Evolutionary conservation across 1,140 invertebrate genomes (phyloP).

Genomic region (Drosophila bocki): DNA sequence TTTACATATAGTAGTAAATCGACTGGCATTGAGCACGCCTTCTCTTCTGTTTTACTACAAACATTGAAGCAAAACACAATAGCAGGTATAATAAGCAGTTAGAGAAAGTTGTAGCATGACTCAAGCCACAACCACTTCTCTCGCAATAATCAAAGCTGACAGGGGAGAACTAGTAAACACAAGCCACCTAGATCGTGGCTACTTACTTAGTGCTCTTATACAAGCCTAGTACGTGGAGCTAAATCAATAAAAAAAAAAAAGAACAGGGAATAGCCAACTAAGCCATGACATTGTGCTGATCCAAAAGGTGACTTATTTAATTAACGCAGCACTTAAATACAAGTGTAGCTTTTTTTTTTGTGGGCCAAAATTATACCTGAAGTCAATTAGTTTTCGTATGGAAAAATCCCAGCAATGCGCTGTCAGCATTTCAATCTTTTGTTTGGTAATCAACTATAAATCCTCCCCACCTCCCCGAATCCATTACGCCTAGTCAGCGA

Average conservation of each 20-base stretch:
- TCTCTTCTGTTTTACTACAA: background rate
- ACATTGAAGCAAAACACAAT: background rate
- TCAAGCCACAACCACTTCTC: background rate
- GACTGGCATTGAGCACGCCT: constrained; percentile 3
- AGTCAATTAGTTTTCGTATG: constrained; percentile 30
- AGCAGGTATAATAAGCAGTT: background rate
- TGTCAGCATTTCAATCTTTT: constrained; percentile 28
- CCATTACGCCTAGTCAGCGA: constrained; percentile 37
- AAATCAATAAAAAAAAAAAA: background rate
- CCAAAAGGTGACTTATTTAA: constrained; percentile 12
- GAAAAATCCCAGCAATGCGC: constrained; percentile 18
- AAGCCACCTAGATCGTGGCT: constrained; percentile 7
- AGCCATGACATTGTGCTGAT: constrained; percentile 14
- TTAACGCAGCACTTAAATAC: constrained; percentile 19
- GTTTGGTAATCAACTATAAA: constrained; percentile 39
- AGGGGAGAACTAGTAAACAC: constrained; percentile 1
- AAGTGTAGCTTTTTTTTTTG: constrained; percentile 6
- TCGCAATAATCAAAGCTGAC: background rate
- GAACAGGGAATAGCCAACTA: background rate
- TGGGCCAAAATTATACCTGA: background rate
- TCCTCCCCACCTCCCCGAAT: background rate
- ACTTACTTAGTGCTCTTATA: constrained; percentile 20
- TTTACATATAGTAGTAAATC: background rate
- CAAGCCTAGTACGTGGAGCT: constrained; percentile 4
- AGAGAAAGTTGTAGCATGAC: constrained; percentile 26